phyloP scores from a whole-genome alignment of 1,140 invertebrate genomes.

The Ruditapes philippinarum region DNA sequence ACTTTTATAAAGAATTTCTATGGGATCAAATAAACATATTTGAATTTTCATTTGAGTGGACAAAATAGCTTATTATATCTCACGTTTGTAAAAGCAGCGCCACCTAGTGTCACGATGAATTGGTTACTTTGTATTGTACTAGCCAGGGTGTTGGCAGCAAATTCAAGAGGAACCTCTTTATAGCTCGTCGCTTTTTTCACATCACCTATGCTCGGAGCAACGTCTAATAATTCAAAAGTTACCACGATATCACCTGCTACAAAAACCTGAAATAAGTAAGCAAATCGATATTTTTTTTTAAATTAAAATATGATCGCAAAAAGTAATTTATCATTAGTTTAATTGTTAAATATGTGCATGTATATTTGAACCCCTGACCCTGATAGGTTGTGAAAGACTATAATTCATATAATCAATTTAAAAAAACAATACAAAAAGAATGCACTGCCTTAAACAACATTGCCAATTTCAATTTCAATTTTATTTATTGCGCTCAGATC shows the following conservation, averaged over 20 bases:
- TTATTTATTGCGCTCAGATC: too few relatives aligned
- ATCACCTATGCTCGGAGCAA: conserved; percentile 71
- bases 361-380: too few relatives aligned
- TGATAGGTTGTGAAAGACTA: too few relatives aligned
- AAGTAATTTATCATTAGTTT: too few relatives aligned
- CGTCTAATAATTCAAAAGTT: conserved; percentile 76
- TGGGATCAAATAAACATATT: too few relatives aligned
- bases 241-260: conserved; percentile 69
- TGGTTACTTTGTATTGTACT: conserved; percentile 55
- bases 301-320: too few relatives aligned
- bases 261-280: too few relatives aligned
- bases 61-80: conserved; percentile 24
- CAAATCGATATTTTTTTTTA: too few relatives aligned
- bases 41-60: too few relatives aligned
- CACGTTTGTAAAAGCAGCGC: conserved; percentile 66
- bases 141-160: conserved; percentile 69
- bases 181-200: conserved; percentile 52
- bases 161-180: conserved; percentile 59
- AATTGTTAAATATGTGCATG: too few relatives aligned
- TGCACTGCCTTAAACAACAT: background rate
- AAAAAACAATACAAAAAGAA: background rate
- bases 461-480: background rate
- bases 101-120: conserved; percentile 62
- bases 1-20: too few relatives aligned
- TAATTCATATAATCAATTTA: background rate